Percentiles rank a stretch among this genome's conserved stretches.
Conservation (phyloP, 2,888 invertebrate genomes). For the Nezara viridula region DNA sequence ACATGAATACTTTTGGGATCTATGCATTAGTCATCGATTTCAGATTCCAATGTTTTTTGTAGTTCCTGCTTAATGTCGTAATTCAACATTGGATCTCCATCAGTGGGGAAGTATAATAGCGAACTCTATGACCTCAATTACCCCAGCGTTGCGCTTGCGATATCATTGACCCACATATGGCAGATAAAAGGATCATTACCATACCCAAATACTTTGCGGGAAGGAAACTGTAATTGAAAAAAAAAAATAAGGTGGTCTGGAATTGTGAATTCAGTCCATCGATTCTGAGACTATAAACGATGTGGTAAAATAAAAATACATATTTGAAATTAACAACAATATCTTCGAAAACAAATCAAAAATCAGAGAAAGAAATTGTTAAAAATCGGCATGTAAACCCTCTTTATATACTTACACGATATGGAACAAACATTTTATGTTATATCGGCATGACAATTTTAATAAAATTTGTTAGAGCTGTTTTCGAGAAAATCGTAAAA, state of each 20-base stretch:
- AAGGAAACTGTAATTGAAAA: background rate
- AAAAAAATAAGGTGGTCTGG: background rate
- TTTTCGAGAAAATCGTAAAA: too few relatives aligned
- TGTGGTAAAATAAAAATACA: background rate
- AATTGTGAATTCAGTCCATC: background rate
- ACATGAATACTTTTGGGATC: too few relatives aligned
- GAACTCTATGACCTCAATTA: constrained; percentile 8
- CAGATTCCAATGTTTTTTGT: background rate
- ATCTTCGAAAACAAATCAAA: too few relatives aligned
- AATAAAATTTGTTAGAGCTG: too few relatives aligned
- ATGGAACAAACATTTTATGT: too few relatives aligned
- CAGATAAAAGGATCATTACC: constrained; percentile 27
- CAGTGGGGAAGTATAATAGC: background rate
- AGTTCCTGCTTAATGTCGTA: background rate
- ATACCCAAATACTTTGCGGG: background rate
- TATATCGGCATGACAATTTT: too few relatives aligned
- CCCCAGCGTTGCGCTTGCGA: background rate
- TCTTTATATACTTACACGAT: too few relatives aligned
- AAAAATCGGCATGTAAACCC: too few relatives aligned
- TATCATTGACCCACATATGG: constrained; percentile 7
- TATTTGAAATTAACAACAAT: background rate
- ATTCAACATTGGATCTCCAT: background rate
- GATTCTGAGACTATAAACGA: background rate
- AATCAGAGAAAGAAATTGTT: too few relatives aligned
- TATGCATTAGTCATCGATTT: too few relatives aligned